Evolutionary conservation across 2,113 vertebrate genomes (phyloP).

Genomic region (Oceanodroma tethys): DNA sequence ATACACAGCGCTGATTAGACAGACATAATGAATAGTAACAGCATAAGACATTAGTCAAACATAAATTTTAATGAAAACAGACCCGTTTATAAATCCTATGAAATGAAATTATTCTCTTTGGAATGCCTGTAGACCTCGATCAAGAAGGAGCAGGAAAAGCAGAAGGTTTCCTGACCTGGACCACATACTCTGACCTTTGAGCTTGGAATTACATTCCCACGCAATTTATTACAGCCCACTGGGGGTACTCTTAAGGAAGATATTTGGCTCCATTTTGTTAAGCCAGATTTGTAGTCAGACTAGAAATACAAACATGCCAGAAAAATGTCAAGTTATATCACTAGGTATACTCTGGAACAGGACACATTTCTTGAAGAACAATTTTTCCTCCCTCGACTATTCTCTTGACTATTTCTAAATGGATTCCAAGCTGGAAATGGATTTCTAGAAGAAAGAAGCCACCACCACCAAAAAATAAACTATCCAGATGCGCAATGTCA

Average conservation of each 20-base stretch:
- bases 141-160: neutral
- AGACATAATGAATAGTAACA: neutral
- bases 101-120: neutral
- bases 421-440: constrained; percentile 7
- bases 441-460: constrained; percentile 27
- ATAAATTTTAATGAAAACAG: neutral
- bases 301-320: constrained; percentile 2
- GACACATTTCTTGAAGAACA: neutral
- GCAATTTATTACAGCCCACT: neutral
- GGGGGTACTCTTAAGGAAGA: neutral
- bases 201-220: constrained; percentile 15
- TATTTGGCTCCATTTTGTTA: neutral
- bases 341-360: neutral
- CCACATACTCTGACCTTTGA: constrained; percentile 23
- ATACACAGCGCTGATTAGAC: neutral
- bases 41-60: neutral
- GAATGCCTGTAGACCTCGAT: neutral
- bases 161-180: constrained; percentile 21
- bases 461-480: neutral
- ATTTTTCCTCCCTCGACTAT: neutral
- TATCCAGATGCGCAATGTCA: neutral
- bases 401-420: neutral
- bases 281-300: neutral
- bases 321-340: neutral
- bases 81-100: neutral